phyloP scores from a whole-genome alignment of 2,113 vertebrate species.

The Pteruthius melanotis region DNA sequence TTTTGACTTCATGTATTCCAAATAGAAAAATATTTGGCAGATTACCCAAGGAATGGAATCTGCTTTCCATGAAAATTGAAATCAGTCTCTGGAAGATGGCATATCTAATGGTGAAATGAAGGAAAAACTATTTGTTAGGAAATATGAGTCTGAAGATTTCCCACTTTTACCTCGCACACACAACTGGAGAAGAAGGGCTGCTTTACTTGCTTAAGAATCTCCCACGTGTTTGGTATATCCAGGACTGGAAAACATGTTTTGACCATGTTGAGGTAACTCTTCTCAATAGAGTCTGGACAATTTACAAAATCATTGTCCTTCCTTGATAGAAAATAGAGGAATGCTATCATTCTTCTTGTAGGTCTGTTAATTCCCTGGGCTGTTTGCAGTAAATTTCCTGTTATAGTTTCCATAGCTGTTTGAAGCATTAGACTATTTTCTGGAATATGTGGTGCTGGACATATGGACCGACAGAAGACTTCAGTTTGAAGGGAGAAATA shows the following conservation, averaged over 20 bases:
- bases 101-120: not conserved
- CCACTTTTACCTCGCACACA: not conserved
- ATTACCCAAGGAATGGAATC: not conserved
- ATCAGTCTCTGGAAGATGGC: not conserved
- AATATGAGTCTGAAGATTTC: not conserved
- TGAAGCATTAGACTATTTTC: not conserved
- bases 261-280: not conserved
- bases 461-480: not conserved
- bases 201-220: not conserved
- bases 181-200: not conserved
- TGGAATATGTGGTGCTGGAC: not conserved
- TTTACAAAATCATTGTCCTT: not conserved
- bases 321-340: not conserved
- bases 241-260: not conserved
- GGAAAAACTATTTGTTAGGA: not conserved
- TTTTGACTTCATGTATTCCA: not conserved
- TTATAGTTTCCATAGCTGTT: not conserved
- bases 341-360: not conserved
- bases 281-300: not conserved
- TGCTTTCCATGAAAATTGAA: not conserved
- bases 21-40: not conserved
- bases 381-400: not conserved
- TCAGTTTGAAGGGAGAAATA: not conserved
- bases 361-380: not conserved
- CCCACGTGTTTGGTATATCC: not conserved